phyloP scores from a whole-genome alignment of 23 tunicate species.

The Diplosoma virens region DNA sequence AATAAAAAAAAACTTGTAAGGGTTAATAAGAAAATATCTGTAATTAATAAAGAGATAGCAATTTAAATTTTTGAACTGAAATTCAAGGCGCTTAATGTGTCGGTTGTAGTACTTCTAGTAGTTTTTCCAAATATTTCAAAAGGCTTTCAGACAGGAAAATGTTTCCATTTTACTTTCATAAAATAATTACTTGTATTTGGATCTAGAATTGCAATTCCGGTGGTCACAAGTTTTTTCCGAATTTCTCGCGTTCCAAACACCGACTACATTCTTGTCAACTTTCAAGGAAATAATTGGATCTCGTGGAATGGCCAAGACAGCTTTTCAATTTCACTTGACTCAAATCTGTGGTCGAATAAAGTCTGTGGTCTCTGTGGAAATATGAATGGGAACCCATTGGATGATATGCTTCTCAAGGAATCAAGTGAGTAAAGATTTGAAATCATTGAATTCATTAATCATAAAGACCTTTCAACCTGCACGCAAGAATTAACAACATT shows the following conservation, averaged over 20 bases:
- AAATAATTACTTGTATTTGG: too few species aligned
- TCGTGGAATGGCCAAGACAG: slow-evolving; percentile 57
- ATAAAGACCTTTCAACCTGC: neutral
- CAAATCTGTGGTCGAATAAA: slow-evolving; percentile 37
- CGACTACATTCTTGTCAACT: slow-evolving; percentile 49
- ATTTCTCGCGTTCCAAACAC: slow-evolving; percentile 76
- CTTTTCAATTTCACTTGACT: neutral
- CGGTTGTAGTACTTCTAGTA: too few species aligned
- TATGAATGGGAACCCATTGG: slow-evolving; percentile 59
- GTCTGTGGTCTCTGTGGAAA: slow-evolving; percentile 90
- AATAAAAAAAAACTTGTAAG: too few species aligned
- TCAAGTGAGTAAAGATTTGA: slow-evolving; percentile 24
- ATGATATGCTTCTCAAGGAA: slow-evolving; percentile 57
- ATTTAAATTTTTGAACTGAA: too few species aligned
- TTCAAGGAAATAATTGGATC: slow-evolving; percentile 13
- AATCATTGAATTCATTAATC: neutral
- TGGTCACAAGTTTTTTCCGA: too few species aligned
- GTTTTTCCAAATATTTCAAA: too few species aligned
- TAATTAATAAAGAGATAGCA: too few species aligned
- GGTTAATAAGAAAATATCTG: too few species aligned
- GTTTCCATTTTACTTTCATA: too few species aligned
- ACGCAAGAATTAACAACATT: neutral
- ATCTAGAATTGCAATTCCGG: too few species aligned
- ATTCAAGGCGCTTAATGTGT: too few species aligned
- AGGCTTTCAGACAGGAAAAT: too few species aligned